Evolutionary conservation across 92 coral and sea anemone species (phyloP).

Genomic region (Muricea muricata): DNA sequence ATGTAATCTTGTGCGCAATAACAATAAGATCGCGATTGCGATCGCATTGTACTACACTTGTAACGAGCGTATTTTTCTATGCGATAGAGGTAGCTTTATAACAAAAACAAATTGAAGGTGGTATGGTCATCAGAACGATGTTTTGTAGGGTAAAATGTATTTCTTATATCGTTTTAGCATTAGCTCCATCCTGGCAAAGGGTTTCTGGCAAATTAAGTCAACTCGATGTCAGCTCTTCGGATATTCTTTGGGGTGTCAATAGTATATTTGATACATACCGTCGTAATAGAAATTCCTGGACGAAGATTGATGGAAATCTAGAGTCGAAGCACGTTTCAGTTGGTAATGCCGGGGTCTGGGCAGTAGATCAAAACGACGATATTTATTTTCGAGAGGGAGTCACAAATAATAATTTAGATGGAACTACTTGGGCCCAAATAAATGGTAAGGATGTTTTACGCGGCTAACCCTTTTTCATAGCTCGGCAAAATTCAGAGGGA

Average conservation of each 20-base stretch:
- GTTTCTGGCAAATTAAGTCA: conserved; percentile 22
- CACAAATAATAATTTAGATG: conserved; percentile 17
- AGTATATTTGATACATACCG: conserved; percentile 18
- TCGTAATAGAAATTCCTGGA: conserved; percentile 31
- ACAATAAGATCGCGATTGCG: no score
- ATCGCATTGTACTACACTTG: no score
- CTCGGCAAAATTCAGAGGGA: no score
- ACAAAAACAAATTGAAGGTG: no score
- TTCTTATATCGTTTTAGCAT: background rate
- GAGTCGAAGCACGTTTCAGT: conserved; percentile 32
- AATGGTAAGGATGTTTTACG: conserved; percentile 5
- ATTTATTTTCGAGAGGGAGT: conserved; percentile 44
- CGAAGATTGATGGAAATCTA: conserved; percentile 19
- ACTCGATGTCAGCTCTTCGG: conserved; percentile 44
- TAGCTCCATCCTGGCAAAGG: background rate
- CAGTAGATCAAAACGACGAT: background rate
- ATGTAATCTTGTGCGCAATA: no score
- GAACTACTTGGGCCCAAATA: background rate
- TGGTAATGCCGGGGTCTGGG: conserved; percentile 48
- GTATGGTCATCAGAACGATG: no score
- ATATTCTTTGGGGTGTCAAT: conserved; percentile 43
- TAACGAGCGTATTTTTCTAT: no score
- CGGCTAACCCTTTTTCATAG: no score
- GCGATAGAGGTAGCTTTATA: no score
- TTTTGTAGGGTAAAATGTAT: no score